Evolutionary conservation across 2,113 vertebrate species (phyloP), one percentile per base, ranked within the genome.

Genomic region (Pionites leucogaster): DNA sequence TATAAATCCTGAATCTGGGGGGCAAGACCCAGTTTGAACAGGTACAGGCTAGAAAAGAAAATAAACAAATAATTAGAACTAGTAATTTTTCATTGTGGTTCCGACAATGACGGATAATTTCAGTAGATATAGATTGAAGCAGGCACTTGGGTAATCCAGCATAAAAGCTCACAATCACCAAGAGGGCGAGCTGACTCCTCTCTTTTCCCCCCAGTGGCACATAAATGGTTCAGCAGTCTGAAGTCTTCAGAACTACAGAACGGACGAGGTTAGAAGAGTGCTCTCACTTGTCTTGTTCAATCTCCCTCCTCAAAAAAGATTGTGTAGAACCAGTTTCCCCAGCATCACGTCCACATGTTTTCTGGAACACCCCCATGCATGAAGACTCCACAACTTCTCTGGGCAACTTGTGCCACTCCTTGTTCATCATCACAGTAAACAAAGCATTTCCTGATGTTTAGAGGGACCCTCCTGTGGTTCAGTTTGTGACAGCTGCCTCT

Each of bases 1-100:
- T 99, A 99, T 44, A 99, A 98, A 96, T 99, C 99, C 97, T 99
- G 99, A 96, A 99, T 99, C 98, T 99, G 99, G 8, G 99, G 99
- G 4, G 99, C 99, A 90, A 99, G 98, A 62, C 99, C 99, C 42
- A 99, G 98, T 96, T 99, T 99, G 97, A 99, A 99, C 96, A 99
- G 98, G 98, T 99, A 99, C 84, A 99, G 96, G 89, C 99, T 99
- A 96, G 95, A 86, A 96, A 63, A 98, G 60, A 95, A 95, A 33
- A 79, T 3, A 72, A 70, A 31, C 11, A 47, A 84, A 68, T 52
- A 87, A 84, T 96, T 31, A 97, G 41, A 70, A 49, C 28, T 67
- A 67, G 42, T 24, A 12, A 35, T 24, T 83, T 80, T 39, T 33
- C 12, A 10, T 46, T 81, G 20, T 31, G 12, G 22, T 70, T 75